Percentiles rank a stretch among this genome's conserved stretches.
phyloP scores from a whole-genome alignment of 2,888 invertebrate genomes.

The Hypselothyrea guttata region DNA sequence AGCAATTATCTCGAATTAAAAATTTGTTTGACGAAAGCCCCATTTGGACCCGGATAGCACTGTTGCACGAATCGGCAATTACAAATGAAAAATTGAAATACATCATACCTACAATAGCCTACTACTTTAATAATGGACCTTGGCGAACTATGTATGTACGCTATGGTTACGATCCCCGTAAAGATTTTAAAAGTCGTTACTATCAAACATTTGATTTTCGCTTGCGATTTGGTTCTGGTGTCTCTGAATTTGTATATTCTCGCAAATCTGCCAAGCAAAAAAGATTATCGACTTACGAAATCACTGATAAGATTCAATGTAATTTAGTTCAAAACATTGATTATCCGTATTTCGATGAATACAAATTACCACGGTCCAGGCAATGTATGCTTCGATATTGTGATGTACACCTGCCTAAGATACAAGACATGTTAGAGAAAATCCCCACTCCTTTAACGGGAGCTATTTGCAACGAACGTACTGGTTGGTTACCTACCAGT shows the following conservation, averaged over 20 bases:
- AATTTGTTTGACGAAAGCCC: constrained; percentile 92
- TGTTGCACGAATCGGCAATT: constrained; percentile 87
- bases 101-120: constrained; percentile 91
- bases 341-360: constrained; percentile 86
- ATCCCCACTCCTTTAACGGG: constrained; percentile 85
- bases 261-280: constrained; percentile 68
- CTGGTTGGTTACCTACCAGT: constrained; percentile 90
- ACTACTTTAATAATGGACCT: constrained; percentile 94
- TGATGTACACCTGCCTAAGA: constrained; percentile 90
- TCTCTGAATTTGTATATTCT: constrained; percentile 78
- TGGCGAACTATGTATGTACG: constrained; percentile 96
- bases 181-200: constrained; percentile 88
- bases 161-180: constrained; percentile 95
- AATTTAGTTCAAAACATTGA: constrained; percentile 77
- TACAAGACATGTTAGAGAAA: constrained; percentile 88
- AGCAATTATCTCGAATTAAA: constrained; percentile 83
- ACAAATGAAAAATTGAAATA: constrained; percentile 86
- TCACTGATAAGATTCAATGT: constrained; percentile 2
- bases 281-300: constrained; percentile 10
- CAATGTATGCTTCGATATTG: constrained; percentile 96
- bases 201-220: constrained; percentile 96
- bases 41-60: constrained; percentile 92
- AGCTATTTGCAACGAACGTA: constrained; percentile 87
- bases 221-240: constrained; percentile 79
- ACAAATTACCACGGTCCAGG: constrained; percentile 89